Evolutionary conservation across 2,888 invertebrate genomes (phyloP), one percentile per base, ranked within the genome.

Genomic region (Aromia moschata): DNA sequence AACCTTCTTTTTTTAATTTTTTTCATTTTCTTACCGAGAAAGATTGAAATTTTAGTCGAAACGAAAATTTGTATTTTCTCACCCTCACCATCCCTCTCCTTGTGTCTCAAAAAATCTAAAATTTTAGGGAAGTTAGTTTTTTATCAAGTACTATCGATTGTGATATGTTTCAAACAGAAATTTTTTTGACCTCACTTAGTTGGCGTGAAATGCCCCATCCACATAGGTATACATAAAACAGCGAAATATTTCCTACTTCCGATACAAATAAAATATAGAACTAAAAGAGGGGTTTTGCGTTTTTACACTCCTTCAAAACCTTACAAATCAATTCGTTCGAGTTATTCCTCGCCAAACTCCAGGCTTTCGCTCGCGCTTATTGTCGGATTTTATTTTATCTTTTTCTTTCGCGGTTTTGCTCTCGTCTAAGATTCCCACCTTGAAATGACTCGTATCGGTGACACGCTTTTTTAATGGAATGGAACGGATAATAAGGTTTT

Each of bases 301-400:
- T 38, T 49, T 30, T 49, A 12, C 14, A 17, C n/a, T 30, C 17
- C 49, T 38, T 9, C 25, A 20, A 49, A 37, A 49, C 25, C 49
- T 38, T 30, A 25, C 49, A 20, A 40, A 38, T 49, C 37, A 38
- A 49, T 49, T 38, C 37, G 38, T 49, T 49, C 38, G 38, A 38
- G 49, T 38, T 49, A 38, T 38, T 49, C 38, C 15, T 38, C 18
- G 38, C 14, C 25, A 49, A 49, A 37, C 38, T 38, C 38, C 30
- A 10, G 36, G 49, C 38, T 49, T 20, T 30, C 37, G 10, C 25
- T 17, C 10, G 14, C 3, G 38, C 36, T 49, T 49, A 49, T 49
- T 49, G 38, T 20, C 16, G 38, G 18, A 25, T 49, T 49, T 49
- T 40, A 37, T 38, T 49, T 49, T 49, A 49, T 38, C 49, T 40